phyloP scores from a whole-genome alignment of 2,113 vertebrate species.

The Vidua chalybeata region DNA sequence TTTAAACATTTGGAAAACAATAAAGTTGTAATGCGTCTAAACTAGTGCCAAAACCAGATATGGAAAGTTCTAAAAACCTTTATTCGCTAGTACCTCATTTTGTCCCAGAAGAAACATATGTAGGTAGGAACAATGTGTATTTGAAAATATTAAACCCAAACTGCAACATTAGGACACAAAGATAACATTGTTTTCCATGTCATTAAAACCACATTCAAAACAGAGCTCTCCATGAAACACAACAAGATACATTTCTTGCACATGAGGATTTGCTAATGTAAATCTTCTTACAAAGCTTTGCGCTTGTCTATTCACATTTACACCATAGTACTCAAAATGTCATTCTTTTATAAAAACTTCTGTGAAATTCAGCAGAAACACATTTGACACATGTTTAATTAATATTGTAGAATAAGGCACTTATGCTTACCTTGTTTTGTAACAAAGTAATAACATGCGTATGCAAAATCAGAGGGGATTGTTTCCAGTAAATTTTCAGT shows the following conservation, averaged over 20 bases:
- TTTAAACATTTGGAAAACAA: neutral
- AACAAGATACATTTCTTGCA: neutral
- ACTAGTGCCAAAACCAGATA: neutral
- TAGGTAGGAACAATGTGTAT: neutral
- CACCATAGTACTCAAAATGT: neutral
- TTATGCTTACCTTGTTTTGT: slow-evolving; percentile 6
- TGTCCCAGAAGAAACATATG: neutral
- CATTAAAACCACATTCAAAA: neutral
- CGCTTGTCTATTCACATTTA: neutral
- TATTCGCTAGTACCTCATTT: neutral
- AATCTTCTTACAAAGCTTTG: neutral
- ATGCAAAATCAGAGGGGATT: neutral
- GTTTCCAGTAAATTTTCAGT: neutral
- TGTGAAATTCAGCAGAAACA: neutral
- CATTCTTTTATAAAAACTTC: neutral
- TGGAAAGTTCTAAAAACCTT: neutral
- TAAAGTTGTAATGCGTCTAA: neutral
- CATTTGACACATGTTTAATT: neutral
- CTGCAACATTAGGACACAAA: neutral
- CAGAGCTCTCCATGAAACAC: neutral
- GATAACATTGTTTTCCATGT: neutral
- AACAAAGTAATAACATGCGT: neutral
- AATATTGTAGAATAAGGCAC: neutral
- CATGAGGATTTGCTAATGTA: neutral
- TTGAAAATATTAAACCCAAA: neutral